Conservation (phyloP, 2,888 invertebrate genomes). For the Pilophorus perplexus region DNA sequence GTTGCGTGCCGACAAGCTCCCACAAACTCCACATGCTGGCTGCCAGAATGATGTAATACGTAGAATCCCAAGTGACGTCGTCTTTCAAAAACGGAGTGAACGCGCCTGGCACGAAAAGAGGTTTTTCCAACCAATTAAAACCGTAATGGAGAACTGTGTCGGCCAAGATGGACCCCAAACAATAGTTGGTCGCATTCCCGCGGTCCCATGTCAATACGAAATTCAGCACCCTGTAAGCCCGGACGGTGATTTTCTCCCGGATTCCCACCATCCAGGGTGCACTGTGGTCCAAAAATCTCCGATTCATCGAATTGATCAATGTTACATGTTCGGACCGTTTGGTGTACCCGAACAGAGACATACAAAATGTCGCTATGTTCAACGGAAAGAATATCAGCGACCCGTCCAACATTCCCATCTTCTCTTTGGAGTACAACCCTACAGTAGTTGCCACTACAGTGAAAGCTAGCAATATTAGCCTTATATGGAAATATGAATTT, state of each 20-base stretch:
- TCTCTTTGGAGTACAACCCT: no score
- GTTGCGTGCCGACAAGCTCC: not conserved
- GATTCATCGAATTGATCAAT: conserved; percentile 4
- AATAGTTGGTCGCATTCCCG: no score
- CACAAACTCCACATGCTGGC: not conserved
- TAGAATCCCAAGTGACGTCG: not conserved
- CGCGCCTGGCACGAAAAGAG: not conserved
- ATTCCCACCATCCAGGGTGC: not conserved
- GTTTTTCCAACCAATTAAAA: not conserved
- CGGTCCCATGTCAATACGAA: no score
- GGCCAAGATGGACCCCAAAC: not conserved
- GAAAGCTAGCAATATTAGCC: no score
- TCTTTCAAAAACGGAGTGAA: not conserved
- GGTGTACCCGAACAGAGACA: no score
- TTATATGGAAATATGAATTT: no score
- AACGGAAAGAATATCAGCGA: no score
- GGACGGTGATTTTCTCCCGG: not conserved
- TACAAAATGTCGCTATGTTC: no score
- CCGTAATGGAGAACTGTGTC: conserved; percentile 7
- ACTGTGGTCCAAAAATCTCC: not conserved
- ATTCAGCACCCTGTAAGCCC: no score
- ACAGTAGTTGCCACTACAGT: no score
- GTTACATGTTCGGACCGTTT: not conserved
- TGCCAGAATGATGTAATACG: not conserved
- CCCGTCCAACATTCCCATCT: no score